Base-by-base conservation (phyloP, 2,888 invertebrate species). In the Nasonovia ribisnigri region DNA sequence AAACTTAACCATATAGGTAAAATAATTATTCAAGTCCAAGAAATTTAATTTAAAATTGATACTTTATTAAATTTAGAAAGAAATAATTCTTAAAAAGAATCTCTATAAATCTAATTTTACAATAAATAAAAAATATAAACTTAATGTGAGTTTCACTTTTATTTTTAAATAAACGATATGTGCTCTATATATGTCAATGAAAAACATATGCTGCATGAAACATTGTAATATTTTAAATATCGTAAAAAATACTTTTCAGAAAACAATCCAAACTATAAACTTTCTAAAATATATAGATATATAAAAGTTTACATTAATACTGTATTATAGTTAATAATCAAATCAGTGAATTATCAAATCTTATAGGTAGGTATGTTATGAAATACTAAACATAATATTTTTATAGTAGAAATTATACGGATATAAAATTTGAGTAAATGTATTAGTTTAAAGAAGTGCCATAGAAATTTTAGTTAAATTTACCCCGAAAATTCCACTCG, bases 171-270 rank as follows among this genome's bases (percentile, higher is more conserved):
- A 36, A 36, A n/a, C 67, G 16, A 77, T 36, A 20, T 77, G 20
- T 77, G 77, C 77, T 36, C 20, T 77, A 36, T 77, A 77, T 46
- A 46, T 90, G 13, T n/a, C 89, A 46, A 90, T 90, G n/a, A 16
- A 29, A 67, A 60, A 20, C 60, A 46, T 51, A 67, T 90, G 60
- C 8, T 43, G n/a, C 60, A 60, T 90, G n/a, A 26, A 67, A 60
- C 10, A 46, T 46, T 36, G 20, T 77, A 20, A 20, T 6, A 20
- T 77, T 77, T 77, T 36, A 77, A 77, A 77, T 77, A 36, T 67
- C 16, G 4, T 57, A 43, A 46, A 46, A n/a, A 36, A 20, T 48
- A 43, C 5, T 87, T n/a, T n/a, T 51, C 16, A 46, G 16, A 87
- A 46, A 46, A 87, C 48, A 36, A 87, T 48, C 3, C 1, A 51